Conservation (phyloP, 2,113 vertebrate species). For the Heteronetta atricapilla region DNA sequence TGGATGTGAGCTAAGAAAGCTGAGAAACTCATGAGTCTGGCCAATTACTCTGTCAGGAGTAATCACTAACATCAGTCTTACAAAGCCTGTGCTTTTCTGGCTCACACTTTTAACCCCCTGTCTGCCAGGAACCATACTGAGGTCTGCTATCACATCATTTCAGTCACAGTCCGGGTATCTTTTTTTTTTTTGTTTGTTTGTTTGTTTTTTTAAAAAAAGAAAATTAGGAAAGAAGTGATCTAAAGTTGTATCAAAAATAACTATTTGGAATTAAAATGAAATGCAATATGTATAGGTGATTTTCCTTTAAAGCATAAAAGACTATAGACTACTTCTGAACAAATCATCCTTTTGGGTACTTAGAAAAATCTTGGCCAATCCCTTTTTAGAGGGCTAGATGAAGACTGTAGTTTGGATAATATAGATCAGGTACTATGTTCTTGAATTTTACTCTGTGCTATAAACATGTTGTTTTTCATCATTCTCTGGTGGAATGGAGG, state of each 20-base stretch:
- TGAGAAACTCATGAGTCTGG: background rate
- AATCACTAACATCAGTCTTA: background rate
- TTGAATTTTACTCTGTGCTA: background rate
- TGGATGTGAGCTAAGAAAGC: background rate
- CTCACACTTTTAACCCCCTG: background rate
- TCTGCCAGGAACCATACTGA: background rate
- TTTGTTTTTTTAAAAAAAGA: background rate
- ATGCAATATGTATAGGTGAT: background rate
- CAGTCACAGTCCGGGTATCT: background rate
- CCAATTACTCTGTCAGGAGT: background rate
- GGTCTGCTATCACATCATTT: background rate
- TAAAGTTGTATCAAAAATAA: background rate
- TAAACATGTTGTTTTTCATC: background rate
- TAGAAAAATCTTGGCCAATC: background rate
- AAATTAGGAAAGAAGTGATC: background rate
- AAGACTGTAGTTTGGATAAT: background rate
- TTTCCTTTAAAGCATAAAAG: background rate
- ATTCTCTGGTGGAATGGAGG: background rate
- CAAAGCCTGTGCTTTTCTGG: background rate
- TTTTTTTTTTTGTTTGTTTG: background rate
- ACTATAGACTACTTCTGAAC: background rate
- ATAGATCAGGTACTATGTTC: background rate
- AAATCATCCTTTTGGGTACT: background rate
- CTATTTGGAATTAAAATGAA: background rate
- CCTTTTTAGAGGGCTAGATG: background rate